phyloP scores from a whole-genome alignment of 1,140 invertebrate species.

The Ceratina australensis region DNA sequence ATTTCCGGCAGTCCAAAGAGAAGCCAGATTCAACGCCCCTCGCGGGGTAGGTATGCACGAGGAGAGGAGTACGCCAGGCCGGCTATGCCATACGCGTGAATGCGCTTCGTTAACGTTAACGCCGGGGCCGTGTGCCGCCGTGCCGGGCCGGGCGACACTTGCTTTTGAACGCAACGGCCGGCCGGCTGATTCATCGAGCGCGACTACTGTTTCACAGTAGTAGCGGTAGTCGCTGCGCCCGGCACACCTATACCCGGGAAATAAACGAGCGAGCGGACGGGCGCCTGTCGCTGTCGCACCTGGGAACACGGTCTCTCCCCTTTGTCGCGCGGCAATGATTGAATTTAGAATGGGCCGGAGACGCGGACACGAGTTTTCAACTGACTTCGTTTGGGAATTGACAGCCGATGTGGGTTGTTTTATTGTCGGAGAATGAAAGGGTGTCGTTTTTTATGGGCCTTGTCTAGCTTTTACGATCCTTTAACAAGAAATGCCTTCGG shows the following conservation, averaged over 20 bases:
- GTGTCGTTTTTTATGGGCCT: background rate
- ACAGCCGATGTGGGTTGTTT: constrained; percentile 1
- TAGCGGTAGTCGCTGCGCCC: background rate
- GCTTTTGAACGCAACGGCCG: background rate
- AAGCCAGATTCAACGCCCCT: too few species aligned
- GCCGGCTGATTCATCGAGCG: background rate
- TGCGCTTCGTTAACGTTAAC: background rate
- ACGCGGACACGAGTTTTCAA: background rate
- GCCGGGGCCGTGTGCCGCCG: too few species aligned
- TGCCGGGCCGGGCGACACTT: too few species aligned
- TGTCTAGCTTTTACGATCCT: background rate
- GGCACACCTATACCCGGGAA: too few species aligned
- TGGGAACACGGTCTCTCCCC: background rate
- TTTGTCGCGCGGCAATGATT: background rate
- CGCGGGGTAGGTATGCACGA: too few species aligned
- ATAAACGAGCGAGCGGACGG: too few species aligned
- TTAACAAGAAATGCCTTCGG: too few species aligned
- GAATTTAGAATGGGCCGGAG: constrained; percentile 5
- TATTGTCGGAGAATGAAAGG: background rate
- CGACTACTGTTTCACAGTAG: background rate
- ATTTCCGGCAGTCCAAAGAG: too few species aligned
- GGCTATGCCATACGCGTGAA: too few species aligned
- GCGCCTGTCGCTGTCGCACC: too few species aligned
- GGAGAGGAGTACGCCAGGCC: too few species aligned
- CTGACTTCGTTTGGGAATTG: background rate